A percentile compares a stretch with the other conserved stretches of the same genome.
phyloP scores from a whole-genome alignment of 35 echinoderm and acorn worm genomes.

The Ptychodera flava region DNA sequence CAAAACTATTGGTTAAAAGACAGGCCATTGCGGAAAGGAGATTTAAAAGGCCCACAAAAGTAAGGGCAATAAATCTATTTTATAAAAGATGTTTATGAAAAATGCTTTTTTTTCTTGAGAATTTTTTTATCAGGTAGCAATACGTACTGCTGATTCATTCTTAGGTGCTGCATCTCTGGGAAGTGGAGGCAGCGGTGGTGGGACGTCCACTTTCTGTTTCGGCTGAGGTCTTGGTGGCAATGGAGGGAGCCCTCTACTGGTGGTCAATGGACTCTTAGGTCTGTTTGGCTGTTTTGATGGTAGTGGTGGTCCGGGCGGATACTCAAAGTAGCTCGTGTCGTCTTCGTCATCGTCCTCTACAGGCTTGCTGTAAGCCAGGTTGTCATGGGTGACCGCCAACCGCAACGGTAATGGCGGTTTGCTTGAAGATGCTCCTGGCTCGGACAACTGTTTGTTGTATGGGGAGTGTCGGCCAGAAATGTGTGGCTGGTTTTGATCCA shows the following conservation, averaged over 20 bases:
- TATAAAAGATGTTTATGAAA: too few species aligned
- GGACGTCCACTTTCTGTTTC: slow-evolving; percentile 1
- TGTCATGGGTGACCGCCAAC: neutral
- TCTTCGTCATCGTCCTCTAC: neutral
- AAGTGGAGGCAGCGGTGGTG: slow-evolving; percentile 69
- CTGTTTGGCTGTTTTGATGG: neutral
- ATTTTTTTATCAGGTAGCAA: too few species aligned
- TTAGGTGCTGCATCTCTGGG: slow-evolving; percentile 7
- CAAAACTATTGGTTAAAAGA: too few species aligned
- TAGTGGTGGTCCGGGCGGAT: neutral
- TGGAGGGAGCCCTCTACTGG: slow-evolving; percentile 10
- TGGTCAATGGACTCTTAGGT: neutral
- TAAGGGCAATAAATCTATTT: too few species aligned
- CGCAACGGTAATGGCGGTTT: neutral
- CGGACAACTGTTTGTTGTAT: neutral
- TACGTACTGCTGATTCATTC: too few species aligned
- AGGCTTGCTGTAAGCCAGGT: neutral
- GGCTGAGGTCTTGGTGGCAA: slow-evolving; percentile 10
- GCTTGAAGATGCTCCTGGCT: neutral
- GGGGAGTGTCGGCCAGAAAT: neutral
- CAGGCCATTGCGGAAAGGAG: too few species aligned
- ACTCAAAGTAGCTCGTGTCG: neutral
- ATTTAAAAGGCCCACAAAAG: too few species aligned
- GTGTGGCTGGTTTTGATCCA: neutral
- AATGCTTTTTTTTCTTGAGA: too few species aligned